Evolutionary conservation across 2,113 vertebrate genomes (phyloP).

Genomic region (Octodon degus): DNA sequence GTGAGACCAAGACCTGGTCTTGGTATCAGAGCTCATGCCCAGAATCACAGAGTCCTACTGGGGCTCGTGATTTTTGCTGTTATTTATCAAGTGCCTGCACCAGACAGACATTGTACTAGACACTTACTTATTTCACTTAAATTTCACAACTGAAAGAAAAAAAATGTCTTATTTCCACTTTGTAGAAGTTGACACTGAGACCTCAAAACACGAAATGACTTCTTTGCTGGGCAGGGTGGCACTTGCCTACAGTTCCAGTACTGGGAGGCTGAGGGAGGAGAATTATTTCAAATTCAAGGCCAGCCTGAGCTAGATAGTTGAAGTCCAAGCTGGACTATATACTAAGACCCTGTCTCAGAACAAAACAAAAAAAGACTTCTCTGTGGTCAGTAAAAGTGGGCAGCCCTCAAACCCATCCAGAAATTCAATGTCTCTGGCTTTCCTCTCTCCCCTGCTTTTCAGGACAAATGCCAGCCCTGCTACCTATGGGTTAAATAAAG

Average conservation of each 20-base stretch:
- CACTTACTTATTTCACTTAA: neutral
- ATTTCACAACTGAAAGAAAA: constrained; percentile 7
- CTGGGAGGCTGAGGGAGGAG: no score
- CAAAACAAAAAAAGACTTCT: neutral
- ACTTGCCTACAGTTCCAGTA: no score
- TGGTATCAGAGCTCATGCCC: no score
- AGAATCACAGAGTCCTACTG: neutral
- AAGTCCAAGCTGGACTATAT: neutral
- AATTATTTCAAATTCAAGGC: neutral
- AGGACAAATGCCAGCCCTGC: neutral
- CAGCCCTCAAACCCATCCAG: neutral
- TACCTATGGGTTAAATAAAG: neutral
- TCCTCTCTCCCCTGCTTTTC: neutral
- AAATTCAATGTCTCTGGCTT: neutral
- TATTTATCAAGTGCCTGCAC: neutral
- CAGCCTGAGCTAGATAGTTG: neutral
- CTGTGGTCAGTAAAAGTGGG: neutral
- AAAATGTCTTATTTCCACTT: constrained; percentile 33
- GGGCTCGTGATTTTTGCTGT: neutral
- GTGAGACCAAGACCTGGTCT: neutral
- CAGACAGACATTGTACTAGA: neutral
- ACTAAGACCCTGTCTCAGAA: neutral
- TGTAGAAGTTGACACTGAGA: neutral
- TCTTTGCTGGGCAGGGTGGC: neutral
- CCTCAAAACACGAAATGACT: neutral